Conservation (phyloP, 2,797 vertebrate genomes). For the Peromyscus eremicus region DNA sequence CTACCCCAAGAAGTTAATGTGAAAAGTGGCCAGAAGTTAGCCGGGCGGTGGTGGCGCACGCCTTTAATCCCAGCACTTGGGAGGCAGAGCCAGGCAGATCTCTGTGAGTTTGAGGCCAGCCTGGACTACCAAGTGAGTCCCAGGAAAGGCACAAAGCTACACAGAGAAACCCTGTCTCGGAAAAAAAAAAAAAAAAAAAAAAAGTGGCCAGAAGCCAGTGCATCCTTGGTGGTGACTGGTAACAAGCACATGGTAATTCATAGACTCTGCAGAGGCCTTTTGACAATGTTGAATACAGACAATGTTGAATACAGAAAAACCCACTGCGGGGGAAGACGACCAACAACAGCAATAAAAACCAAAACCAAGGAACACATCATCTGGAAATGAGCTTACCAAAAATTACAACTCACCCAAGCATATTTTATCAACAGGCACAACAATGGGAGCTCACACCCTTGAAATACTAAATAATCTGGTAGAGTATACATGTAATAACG, state of each 20-base stretch:
- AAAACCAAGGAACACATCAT: conserved; percentile 59
- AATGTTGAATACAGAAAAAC: not conserved
- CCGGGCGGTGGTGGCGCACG: too few relatives aligned
- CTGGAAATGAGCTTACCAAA: not conserved
- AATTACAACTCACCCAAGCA: not conserved
- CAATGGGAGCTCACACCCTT: not conserved
- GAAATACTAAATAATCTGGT: conserved; percentile 10
- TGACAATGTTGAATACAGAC: not conserved
- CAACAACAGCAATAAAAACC: conserved; percentile 35
- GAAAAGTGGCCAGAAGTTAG: not conserved
- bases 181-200: too few relatives aligned
- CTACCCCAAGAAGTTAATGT: not conserved
- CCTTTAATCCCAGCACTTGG: too few relatives aligned
- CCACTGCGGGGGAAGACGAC: not conserved
- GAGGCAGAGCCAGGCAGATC: too few relatives aligned
- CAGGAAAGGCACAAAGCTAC: too few relatives aligned
- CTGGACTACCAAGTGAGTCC: too few relatives aligned
- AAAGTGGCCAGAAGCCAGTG: not conserved
- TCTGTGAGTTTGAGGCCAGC: too few relatives aligned
- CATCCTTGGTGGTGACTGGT: not conserved
- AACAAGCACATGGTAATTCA: not conserved
- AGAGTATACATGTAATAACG: not conserved
- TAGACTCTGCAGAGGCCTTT: not conserved
- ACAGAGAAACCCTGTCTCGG: too few relatives aligned
- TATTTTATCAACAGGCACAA: not conserved